These are phyloP conservation scores for Cladopsammia gracilis DNA, from an alignment of 64 coral and sea anemone species.

Conservation along the genomic window DNA sequence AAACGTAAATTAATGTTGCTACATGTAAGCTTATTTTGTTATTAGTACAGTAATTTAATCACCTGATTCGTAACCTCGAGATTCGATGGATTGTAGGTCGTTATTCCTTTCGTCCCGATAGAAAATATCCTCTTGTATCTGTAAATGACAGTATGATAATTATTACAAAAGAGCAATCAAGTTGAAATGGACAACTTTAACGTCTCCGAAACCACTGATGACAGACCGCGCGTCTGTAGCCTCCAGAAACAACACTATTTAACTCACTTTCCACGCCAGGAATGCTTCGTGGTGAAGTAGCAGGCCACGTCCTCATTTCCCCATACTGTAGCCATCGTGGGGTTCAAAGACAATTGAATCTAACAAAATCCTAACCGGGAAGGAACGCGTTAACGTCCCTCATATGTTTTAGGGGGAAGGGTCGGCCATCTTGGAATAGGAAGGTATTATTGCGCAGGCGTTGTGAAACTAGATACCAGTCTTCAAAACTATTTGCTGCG, in stretches of 20 bases:
- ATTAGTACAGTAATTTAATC: not conserved
- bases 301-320: constrained; percentile 97
- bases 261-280: constrained; percentile 99
- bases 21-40: not conserved
- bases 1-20: not conserved
- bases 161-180: constrained; percentile 12
- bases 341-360: not conserved
- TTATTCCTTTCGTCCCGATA: constrained; percentile 95
- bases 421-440: constrained; percentile 21
- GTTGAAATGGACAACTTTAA: not conserved
- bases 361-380: not conserved
- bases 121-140: constrained; percentile 99
- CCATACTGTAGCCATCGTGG: constrained; percentile 91
- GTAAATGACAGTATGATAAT: not conserved
- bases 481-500: too few relatives aligned
- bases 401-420: not conserved
- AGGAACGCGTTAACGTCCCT: constrained; percentile 12
- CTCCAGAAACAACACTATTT: not conserved
- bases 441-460: not conserved
- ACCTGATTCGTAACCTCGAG: constrained; percentile 99
- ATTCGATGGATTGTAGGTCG: constrained; percentile 94
- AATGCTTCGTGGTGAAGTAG: constrained; percentile 99
- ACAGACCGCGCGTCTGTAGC: not conserved
- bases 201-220: not conserved
- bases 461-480: not conserved